These are phyloP conservation scores for Helicoverpa armigera DNA, from an alignment of 1,140 invertebrate genomes.

Conservation along the genomic window DNA sequence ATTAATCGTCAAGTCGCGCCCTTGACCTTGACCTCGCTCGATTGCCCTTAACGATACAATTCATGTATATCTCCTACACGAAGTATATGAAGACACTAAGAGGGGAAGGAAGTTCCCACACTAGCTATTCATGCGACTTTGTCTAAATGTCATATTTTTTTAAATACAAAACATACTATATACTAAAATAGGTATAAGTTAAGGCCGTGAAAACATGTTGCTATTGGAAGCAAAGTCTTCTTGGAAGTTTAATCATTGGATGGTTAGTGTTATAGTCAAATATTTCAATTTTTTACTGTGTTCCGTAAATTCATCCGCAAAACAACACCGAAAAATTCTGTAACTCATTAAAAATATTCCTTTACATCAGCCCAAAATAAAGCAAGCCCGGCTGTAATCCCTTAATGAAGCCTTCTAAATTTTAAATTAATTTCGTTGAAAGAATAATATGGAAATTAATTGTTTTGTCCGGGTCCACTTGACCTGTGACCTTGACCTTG, in stretches of 20 bases:
- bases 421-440: slow-evolving; percentile 44
- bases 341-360: not conserved
- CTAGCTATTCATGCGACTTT: too few species aligned
- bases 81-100: not conserved
- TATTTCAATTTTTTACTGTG: too few species aligned
- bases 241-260: too few species aligned
- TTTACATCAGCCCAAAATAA: slow-evolving; percentile 4
- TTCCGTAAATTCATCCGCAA: too few species aligned
- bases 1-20: not conserved
- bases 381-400: slow-evolving; percentile 15
- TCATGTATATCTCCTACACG: slow-evolving; percentile 3
- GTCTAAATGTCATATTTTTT: too few species aligned
- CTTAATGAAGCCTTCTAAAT: slow-evolving; percentile 41
- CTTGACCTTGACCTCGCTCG: not conserved
- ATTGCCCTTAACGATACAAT: slow-evolving; percentile 4
- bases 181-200: too few species aligned
- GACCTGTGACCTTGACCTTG: slow-evolving; percentile 32
- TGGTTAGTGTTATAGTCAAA: too few species aligned
- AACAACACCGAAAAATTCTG: not conserved
- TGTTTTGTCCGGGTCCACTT: slow-evolving; percentile 26
- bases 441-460: slow-evolving; percentile 56
- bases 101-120: too few species aligned
- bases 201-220: too few species aligned
- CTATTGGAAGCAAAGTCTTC: too few species aligned
- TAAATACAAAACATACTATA: too few species aligned